A percentile compares a stretch with the other conserved stretches of the same genome.
Evolutionary conservation across 64 coral and sea anemone genomes (phyloP).

Genomic region (Montipora cactus): DNA sequence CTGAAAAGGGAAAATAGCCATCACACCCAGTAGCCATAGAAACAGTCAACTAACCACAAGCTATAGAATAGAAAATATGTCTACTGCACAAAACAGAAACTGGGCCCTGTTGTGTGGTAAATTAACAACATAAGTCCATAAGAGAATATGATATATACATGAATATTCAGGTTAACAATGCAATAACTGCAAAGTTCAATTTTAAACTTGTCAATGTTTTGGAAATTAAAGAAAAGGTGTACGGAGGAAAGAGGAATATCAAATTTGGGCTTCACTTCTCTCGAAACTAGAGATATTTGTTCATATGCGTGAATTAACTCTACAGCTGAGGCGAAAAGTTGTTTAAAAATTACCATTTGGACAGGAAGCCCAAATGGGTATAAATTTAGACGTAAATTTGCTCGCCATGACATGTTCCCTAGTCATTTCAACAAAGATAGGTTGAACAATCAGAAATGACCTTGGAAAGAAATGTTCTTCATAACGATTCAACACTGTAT

Average conservation of each 20-base stretch:
- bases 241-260: background rate
- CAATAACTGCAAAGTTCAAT: background rate
- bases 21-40: background rate
- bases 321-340: background rate
- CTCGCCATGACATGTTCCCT: background rate
- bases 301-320: background rate
- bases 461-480: background rate
- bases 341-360: constrained; percentile 2
- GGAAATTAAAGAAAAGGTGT: background rate
- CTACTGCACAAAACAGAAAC: background rate
- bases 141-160: background rate
- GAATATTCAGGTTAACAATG: background rate
- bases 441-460: background rate
- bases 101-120: background rate
- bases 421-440: background rate
- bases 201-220: background rate
- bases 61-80: background rate
- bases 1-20: background rate
- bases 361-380: background rate
- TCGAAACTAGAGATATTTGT: background rate
- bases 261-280: background rate
- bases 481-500: background rate
- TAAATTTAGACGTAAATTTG: background rate
- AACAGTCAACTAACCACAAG: background rate
- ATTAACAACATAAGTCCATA: background rate